Percentiles rank a stretch among this genome's conserved stretches.
phyloP scores from a whole-genome alignment of 2,888 invertebrate species.

The Rhingia rostrata region DNA sequence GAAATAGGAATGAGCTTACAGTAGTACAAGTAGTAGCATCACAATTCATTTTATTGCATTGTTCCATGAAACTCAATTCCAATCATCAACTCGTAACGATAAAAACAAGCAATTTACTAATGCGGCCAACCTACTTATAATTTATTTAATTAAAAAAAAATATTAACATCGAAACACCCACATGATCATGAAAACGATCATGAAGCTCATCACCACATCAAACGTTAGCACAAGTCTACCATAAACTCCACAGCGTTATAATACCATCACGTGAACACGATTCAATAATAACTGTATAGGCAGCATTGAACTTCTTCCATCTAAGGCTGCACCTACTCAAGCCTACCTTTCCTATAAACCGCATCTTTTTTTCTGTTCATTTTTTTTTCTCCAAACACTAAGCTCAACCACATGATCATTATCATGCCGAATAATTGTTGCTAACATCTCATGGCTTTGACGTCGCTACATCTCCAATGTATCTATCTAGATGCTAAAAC shows the following conservation, averaged over 20 bases:
- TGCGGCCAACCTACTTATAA: neutral
- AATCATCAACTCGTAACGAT: neutral
- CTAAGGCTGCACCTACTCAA: constrained; percentile 29
- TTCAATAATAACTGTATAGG: constrained; percentile 35
- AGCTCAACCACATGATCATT: constrained; percentile 54
- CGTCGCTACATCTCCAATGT: constrained; percentile 7
- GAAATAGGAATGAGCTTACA: too few relatives aligned
- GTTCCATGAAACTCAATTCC: neutral
- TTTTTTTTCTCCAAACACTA: neutral
- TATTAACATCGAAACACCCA: constrained; percentile 23
- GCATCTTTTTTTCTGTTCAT: too few relatives aligned
- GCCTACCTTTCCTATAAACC: too few relatives aligned
- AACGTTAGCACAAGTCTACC: constrained; percentile 18
- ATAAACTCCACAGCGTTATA: constrained; percentile 15
- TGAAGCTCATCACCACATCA: constrained; percentile 38
- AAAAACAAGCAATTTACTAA: constrained; percentile 7
- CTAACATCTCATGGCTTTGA: constrained; percentile 44
- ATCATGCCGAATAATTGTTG: constrained; percentile 49
- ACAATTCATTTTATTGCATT: neutral
- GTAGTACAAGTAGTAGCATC: too few relatives aligned
- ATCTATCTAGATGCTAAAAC: constrained; percentile 29
- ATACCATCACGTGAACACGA: constrained; percentile 43
- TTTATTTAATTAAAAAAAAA: neutral
- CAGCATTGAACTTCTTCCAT: constrained; percentile 54
- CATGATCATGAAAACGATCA: constrained; percentile 44